Evolutionary conservation across 1,140 invertebrate species (phyloP), one percentile per base, ranked within the genome.

Genomic region (Meloidogyne exigua): DNA sequence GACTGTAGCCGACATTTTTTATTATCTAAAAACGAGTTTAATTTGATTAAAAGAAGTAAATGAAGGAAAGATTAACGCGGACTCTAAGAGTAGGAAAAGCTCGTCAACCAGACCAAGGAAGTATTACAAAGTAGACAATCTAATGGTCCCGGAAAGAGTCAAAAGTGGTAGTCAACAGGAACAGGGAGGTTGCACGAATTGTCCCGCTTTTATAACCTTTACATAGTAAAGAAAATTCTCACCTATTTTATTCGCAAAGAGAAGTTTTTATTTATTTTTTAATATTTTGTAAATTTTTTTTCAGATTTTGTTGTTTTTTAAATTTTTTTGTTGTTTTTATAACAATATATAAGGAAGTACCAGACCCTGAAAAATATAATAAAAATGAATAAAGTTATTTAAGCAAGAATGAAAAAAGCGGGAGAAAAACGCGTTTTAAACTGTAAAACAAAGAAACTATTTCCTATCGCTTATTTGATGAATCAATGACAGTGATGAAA

Each of bases 1-100:
- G 67, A 72, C 73, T 28, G 76, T 57, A 49, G 70, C 36, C 66
- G 72, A 64, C 76, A 78, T 78, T 78, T 75, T 68, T 68, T 76
- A 32, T 77, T 63, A 57, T 57, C 49, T 57, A 57, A n/a, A 57
- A 57, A 3, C 7, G 28, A 3, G 28, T 32, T n/a, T 32, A 32
- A 32, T 32, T 32, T 3, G 28, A 3, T 3, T 32, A 32, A 32
- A 32, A 7, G 7, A 32, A 32, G 28, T 32, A 32, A 32, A 32
- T 3, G 2, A 32, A 32, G 2, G 28, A 32, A 32, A 32, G 28
- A 32, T 32, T 32, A n/a, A n/a, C 28, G 2, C 28, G 28, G 7
- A 32, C 28, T 32, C 28, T 32, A 32, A 32, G 28, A 32, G 28
- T 32, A 32, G n/a, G n/a, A n/a, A n/a, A n/a, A n/a, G n/a, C n/a